Base-by-base conservation (phyloP, 2,113 vertebrate species). In the Chamaetylas fuelleborni region DNA sequence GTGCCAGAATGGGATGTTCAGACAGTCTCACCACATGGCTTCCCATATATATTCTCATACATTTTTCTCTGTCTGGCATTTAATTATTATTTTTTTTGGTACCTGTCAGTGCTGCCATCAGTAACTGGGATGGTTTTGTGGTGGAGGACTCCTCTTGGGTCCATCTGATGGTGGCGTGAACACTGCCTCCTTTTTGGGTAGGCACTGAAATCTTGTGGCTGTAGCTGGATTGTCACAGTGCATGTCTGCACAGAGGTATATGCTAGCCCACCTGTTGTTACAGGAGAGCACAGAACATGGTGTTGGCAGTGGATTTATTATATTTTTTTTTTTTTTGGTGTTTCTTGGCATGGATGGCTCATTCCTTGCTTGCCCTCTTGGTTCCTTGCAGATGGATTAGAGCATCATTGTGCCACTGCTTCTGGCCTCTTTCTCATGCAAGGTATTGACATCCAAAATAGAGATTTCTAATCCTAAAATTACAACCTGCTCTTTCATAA, bases 341-440 rank as follows among this genome's bases (percentile, higher is more conserved):
- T 74, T 94, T 88, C 25, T 78, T 83, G 82, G 38, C 64, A 24
- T 12, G 48, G 42, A 9, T 76, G 31, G 29, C 48, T 71, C 12
- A 3, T 85, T 92, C n/a, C 67, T 48, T 11, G 1, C 69, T 58
- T 81, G 71, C 31, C 34, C 18, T 60, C n/a, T 61, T 13, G 13
- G 34, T 64, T 83, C 51, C 58, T 88, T 4, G 1, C 0, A 0
- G 33, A 16, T 82, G 33, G 81, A 66, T 91, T 85, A 73, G 58
- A 76, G n/a, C 0, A 0, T 53, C 5, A 4, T 50, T 0, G 0
- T 88, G 18, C 72, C 42, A 2, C 20, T 78, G 62, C 54, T 80
- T 17, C 50, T 83, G 61, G 43, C 25, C 53, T 34, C 57, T 76
- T 88, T 28, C n/a, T 90, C 8, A 2, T 0, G 0, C 29, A 22